Percentiles rank a stretch among this genome's conserved stretches.
Evolutionary conservation across 2,113 vertebrate species (phyloP).

Genomic region (Neolamprologus caudopunctatus): DNA sequence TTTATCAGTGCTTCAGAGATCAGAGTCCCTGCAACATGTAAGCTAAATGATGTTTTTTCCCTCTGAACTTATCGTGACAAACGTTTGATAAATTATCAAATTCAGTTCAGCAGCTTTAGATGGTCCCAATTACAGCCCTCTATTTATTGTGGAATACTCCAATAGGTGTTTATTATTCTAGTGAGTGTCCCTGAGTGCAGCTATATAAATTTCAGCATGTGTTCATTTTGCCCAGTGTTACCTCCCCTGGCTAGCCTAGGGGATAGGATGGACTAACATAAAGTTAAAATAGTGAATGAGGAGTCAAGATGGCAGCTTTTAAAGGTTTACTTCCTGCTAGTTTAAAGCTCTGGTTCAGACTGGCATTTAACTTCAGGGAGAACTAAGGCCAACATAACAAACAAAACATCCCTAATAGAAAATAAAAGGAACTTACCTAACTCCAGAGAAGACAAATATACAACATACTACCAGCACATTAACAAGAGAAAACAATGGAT

Average conservation of each 20-base stretch:
- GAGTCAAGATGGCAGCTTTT: background rate
- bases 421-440: background rate
- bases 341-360: background rate
- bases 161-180: background rate
- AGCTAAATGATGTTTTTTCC: background rate
- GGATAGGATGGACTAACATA: background rate
- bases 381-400: background rate
- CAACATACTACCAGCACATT: background rate
- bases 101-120: background rate
- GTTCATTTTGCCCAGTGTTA: background rate
- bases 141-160: background rate
- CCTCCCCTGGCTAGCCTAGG: background rate
- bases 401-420: background rate
- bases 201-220: background rate
- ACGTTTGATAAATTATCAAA: background rate
- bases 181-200: background rate
- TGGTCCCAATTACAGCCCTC: background rate
- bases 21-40: background rate
- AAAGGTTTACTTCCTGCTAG: background rate
- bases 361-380: background rate
- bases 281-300: background rate
- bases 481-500: background rate
- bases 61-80: background rate
- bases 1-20: background rate
- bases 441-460: background rate